Base-by-base conservation (phyloP, 1,140 invertebrate species). In the Drosophila micromelanica region DNA sequence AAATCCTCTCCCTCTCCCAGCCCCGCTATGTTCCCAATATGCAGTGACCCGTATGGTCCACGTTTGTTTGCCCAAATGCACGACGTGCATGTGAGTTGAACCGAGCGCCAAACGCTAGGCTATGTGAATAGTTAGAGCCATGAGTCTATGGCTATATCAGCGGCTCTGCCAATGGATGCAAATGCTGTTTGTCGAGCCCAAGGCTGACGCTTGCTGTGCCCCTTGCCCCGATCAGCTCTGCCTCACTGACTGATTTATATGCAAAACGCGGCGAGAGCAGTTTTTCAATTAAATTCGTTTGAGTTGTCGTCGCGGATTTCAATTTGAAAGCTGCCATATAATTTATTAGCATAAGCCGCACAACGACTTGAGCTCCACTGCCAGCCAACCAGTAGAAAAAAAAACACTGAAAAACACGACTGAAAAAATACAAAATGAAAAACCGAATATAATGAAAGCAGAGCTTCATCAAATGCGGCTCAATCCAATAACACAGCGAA, bases 281-380 rank as follows among this genome's bases (percentile, higher is more conserved):
- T 87, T 87, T 86, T 86, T 86, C 82, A 86, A 86, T 86, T 86
- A 86, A 86, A 86, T 87, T 86, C 82, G 82, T 87, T 86, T 81
- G 78, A 87, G 76, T 75, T 87, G 82, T 87, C 81, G 78, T 73
- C 78, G 74, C 78, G 82, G 81, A 87, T 87, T 86, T 86, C 84
- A 86, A 81, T 86, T 86, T 81, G 78, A 87, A 86, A 84, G 74
- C 81, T 86, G 74, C 76, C 78, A 76, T 87, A 86, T 86, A 86
- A 86, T 86, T 86, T 86, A 86, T 86, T 86, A 86, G 81, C 81
- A 86, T 86, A 86, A 81, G 85, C 81, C 82, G 64, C 80, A 78
- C 80, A 68, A 73, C 80, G 68, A 76, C 80, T 84, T 84, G 73
- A 79, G 67, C 63, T 60, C 46, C 74, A 48, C 51, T 20, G 42